Evolutionary conservation across 2,888 invertebrate genomes (phyloP), one percentile per base, ranked within the genome.

Genomic region (Phyllotreta striolata): DNA sequence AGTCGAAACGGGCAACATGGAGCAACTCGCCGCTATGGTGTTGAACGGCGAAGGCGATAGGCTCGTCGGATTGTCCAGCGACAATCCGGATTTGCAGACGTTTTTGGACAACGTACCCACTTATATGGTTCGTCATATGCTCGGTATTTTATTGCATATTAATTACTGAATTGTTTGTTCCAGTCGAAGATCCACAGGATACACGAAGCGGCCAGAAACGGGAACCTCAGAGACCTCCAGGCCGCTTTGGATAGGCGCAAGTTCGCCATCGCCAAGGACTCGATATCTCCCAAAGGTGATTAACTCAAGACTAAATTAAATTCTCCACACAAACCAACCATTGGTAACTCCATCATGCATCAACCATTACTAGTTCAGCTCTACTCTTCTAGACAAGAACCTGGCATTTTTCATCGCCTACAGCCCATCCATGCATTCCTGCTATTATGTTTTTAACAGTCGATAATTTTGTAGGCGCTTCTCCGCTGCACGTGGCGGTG

Each of bases 111-210:
- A 93, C 79, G 92, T 95, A 56, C 91, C 94, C 8, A 87, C 88
- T 37, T 95, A 94, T 75, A 93, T 94, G 92, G 95, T 93, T 55
- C 64, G 66, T 34, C 12, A 14, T 6, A 38, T 13, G 46, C 46
- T 6, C 1, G 9, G 24, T 24, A 4, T 24, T 24, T 24, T 10
- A 13, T 37, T 46, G 4, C n/a, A 5, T 38, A 9, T 9, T 47
- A 3, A n/a, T 10, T 41, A 6, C 4, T 41, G 5, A 41, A n/a
- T 41, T 41, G 41, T 41, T 59, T 54, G 7, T 58, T 38, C 47
- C 34, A 96, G 95, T 88, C 89, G 72, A 96, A 96, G 87, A 96
- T 96, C 71, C 90, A 91, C 69, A 88, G 91, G 65, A 94, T 96
- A 35, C 96, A 96, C 79, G 83, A 89, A 72, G 93, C 95, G 38